These are phyloP conservation scores for Macrobrachium rosenbergii DNA, from an alignment of 1,140 invertebrate genomes.

Conservation along the genomic window DNA sequence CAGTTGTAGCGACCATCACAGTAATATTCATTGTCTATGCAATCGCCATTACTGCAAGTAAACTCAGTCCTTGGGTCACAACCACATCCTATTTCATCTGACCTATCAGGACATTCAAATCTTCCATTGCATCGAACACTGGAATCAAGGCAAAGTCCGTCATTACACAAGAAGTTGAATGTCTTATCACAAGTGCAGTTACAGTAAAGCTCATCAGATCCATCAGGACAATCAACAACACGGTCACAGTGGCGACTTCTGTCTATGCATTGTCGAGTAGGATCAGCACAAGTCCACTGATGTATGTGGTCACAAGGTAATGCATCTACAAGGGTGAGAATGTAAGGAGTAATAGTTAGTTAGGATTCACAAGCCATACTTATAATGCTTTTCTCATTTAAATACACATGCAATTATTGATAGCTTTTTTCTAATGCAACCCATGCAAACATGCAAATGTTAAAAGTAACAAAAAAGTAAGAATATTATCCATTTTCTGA, in stretches of 20 bases:
- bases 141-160: constrained; percentile 71
- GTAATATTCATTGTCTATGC: constrained; percentile 69
- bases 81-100: constrained; percentile 68
- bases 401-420: too few relatives aligned
- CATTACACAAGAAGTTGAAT: constrained; percentile 72
- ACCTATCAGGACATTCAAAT: constrained; percentile 68
- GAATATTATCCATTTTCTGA: too few relatives aligned
- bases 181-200: constrained; percentile 50
- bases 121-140: constrained; percentile 64
- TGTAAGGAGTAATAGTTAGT: constrained; percentile 3
- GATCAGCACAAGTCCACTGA: constrained; percentile 69
- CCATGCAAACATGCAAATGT: too few relatives aligned
- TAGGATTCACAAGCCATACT: background rate
- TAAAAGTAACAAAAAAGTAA: too few relatives aligned
- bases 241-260: constrained; percentile 68
- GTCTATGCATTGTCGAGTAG: constrained; percentile 67
- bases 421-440: too few relatives aligned
- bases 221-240: constrained; percentile 68
- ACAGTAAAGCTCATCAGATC: constrained; percentile 70
- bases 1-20: constrained; percentile 71
- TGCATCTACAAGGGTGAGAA: constrained; percentile 30
- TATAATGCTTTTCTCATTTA: too few relatives aligned
- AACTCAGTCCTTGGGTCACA: constrained; percentile 67
- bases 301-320: constrained; percentile 57
- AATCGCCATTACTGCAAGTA: constrained; percentile 69